A percentile compares a stretch with the other conserved stretches of the same genome.
phyloP scores from a whole-genome alignment of 1,140 invertebrate species.

The Atta texana region DNA sequence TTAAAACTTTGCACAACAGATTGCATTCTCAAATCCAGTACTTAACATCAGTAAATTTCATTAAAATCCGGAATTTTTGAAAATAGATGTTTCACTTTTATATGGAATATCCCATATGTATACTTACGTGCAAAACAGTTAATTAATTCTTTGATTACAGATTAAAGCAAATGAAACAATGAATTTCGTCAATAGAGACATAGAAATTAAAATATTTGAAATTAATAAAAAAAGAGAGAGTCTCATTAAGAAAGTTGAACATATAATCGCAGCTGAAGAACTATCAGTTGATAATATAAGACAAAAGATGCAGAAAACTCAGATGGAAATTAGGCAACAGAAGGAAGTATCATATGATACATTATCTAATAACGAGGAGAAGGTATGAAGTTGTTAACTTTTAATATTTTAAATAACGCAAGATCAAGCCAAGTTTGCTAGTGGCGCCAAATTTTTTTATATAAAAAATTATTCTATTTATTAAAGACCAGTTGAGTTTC shows the following conservation, averaged over 20 bases:
- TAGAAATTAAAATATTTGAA: constrained; percentile 72
- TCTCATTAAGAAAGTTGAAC: constrained; percentile 61
- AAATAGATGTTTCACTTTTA: too few relatives aligned
- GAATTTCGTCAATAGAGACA: constrained; percentile 72
- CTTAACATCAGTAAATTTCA: too few relatives aligned
- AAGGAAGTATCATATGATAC: constrained; percentile 51
- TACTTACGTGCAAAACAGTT: too few relatives aligned
- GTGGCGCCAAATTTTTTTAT: too few relatives aligned
- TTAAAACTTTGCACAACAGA: too few relatives aligned
- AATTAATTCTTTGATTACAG: constrained; percentile 45
- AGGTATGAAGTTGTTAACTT: constrained; percentile 56
- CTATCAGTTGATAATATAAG: constrained; percentile 58
- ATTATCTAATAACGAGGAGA: constrained; percentile 64
- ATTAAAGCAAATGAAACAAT: constrained; percentile 66
- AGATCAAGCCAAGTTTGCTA: too few relatives aligned
- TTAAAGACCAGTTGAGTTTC: too few relatives aligned
- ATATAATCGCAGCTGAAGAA: constrained; percentile 49
- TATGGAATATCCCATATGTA: neutral
- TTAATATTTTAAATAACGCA: neutral
- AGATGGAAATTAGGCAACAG: constrained; percentile 56
- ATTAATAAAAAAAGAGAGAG: constrained; percentile 60
- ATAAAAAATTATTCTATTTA: too few relatives aligned
- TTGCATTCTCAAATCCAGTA: too few relatives aligned
- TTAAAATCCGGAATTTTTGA: too few relatives aligned
- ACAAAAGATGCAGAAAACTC: constrained; percentile 34